Conservation (phyloP, 1,140 invertebrate species). For the Temnothorax curvispinosus region DNA sequence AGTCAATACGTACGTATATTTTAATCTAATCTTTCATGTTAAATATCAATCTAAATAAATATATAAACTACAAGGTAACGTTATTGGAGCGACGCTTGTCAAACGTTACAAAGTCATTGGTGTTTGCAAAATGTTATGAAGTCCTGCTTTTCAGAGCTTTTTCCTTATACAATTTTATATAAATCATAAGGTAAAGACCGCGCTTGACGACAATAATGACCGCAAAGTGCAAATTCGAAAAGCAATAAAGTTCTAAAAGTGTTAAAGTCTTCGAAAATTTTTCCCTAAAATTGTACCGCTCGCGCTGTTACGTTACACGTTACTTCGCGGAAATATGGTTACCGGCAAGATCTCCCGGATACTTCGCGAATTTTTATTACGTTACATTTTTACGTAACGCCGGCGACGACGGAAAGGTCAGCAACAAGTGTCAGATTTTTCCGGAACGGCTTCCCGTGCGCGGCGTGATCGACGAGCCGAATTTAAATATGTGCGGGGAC, state of each 20-base stretch:
- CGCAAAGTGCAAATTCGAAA: neutral
- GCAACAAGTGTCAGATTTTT: constrained; percentile 59
- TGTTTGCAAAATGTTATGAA: neutral
- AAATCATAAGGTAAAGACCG: neutral
- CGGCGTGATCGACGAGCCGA: neutral
- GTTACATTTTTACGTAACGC: neutral
- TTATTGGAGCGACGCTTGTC: neutral
- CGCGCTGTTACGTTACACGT: neutral
- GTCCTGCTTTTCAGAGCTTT: neutral
- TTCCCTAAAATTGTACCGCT: neutral
- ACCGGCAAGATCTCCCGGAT: too few species aligned
- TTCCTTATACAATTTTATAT: neutral
- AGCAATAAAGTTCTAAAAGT: neutral
- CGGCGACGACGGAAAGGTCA: neutral
- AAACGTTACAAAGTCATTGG: neutral
- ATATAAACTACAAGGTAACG: neutral
- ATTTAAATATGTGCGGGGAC: constrained; percentile 25
- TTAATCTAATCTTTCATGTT: neutral
- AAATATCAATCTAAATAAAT: neutral
- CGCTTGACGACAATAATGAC: neutral
- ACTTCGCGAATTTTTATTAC: neutral
- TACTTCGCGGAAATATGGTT: neutral
- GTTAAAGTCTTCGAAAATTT: neutral
- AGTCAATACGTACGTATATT: neutral
- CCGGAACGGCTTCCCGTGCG: neutral